These are phyloP conservation scores for Mesorhabditis spiculigera DNA, from an alignment of 2,888 invertebrate genomes.

Conservation along the genomic window DNA sequence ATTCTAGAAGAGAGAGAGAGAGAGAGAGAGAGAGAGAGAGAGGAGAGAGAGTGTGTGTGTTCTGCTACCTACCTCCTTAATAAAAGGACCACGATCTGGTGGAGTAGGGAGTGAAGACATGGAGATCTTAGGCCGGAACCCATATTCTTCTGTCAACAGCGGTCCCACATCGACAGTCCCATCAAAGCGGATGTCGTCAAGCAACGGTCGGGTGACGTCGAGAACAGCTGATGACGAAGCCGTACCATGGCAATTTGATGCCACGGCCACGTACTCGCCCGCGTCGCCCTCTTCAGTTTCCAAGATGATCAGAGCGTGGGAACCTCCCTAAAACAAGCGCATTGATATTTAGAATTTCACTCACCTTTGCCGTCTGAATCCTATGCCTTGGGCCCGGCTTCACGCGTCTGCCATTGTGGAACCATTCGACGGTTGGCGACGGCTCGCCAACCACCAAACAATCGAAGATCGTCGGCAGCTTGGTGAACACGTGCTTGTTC, in stretches of 20 bases:
- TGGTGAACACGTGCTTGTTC: constrained; percentile 58
- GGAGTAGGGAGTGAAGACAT: constrained; percentile 72
- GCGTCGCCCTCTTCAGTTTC: constrained; percentile 54
- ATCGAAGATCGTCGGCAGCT: constrained; percentile 58
- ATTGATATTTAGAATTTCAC: not conserved
- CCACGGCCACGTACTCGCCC: constrained; percentile 56
- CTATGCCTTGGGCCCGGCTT: constrained; percentile 60
- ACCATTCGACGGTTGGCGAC: constrained; percentile 53
- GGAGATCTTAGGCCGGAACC: constrained; percentile 46
- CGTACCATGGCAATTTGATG: constrained; percentile 52
- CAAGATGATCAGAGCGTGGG: constrained; percentile 56
- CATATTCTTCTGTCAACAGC: constrained; percentile 57
- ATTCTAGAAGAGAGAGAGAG: too few species aligned
- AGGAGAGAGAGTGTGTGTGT: too few species aligned
- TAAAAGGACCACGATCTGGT: constrained; percentile 82
- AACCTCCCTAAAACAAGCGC: constrained; percentile 35
- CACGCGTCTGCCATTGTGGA: constrained; percentile 62
- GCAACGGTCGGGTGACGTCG: constrained; percentile 56
- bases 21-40: too few species aligned
- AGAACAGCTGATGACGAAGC: constrained; percentile 53
- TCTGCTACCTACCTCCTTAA: constrained; percentile 68
- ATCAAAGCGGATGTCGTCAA: constrained; percentile 57
- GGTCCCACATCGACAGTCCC: constrained; percentile 54
- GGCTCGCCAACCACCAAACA: constrained; percentile 57
- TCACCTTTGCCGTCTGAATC: constrained; percentile 52